These are phyloP conservation scores for Zonitis immaculata DNA, from an alignment of 2,888 invertebrate species.

Conservation along the genomic window DNA sequence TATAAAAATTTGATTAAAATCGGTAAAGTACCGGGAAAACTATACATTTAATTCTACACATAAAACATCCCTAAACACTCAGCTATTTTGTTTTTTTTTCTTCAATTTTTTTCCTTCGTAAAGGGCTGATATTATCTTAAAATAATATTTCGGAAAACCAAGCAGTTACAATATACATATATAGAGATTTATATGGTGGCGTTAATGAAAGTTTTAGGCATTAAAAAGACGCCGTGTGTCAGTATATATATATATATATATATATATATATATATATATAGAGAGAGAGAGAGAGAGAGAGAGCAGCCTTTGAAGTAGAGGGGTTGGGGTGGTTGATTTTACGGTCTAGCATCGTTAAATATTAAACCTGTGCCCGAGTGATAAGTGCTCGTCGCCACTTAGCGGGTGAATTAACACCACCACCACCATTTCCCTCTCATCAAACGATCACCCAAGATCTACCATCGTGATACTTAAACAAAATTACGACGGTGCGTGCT, in stretches of 20 bases:
- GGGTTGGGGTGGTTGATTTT: slow-evolving; percentile 31
- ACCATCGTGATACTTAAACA: slow-evolving; percentile 37
- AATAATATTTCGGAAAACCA: slow-evolving; percentile 42
- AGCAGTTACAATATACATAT: slow-evolving; percentile 39
- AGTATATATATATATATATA: slow-evolving; percentile 30
- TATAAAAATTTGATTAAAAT: background rate
- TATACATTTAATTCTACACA: slow-evolving; percentile 16
- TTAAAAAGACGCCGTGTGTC: slow-evolving; percentile 46
- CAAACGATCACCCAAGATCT: slow-evolving; percentile 31
- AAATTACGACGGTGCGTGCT: slow-evolving; percentile 43
- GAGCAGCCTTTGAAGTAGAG: too few species aligned
- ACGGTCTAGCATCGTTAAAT: slow-evolving; percentile 42
- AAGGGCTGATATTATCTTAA: slow-evolving; percentile 44
- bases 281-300: too few species aligned
- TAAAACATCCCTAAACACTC: slow-evolving; percentile 39
- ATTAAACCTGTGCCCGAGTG: slow-evolving; percentile 46
- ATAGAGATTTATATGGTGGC: slow-evolving; percentile 48
- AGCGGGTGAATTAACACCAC: slow-evolving; percentile 39
- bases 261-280: too few species aligned
- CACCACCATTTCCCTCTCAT: slow-evolving; percentile 33
- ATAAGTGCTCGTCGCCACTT: slow-evolving; percentile 46
- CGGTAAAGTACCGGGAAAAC: background rate
- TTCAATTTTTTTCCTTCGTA: too few species aligned
- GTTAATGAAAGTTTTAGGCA: slow-evolving; percentile 48
- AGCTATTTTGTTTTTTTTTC: slow-evolving; percentile 11